Evolutionary conservation across 2,888 invertebrate genomes (phyloP), one percentile per base, ranked within the genome.

Genomic region (Cetonia aurata): DNA sequence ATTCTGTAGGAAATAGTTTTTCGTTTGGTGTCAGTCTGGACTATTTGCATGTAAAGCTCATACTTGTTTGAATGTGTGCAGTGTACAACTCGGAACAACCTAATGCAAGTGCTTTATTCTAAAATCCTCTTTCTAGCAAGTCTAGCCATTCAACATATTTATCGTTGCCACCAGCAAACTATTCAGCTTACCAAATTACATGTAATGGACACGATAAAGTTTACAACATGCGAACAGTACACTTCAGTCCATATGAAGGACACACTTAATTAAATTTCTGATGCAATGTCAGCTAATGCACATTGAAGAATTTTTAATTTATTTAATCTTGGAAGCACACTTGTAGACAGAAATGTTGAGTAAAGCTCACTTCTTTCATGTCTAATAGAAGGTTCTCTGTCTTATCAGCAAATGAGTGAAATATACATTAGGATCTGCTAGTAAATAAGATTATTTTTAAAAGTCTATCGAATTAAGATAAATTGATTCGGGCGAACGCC

Each of bases 101-200:
- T 31, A 25, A 6, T 31, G 8, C 31, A 55, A 25, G 13, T 33
- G 33, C 3, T 31, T 55, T 55, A 55, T 55, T 1, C 8, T 6
- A 31, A 37, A 13, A 33, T 55, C 6, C 33, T 25, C 25, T 3
- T 10, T 42, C 42, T 19, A 57, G 17, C 19, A 42, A 17, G 13
- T 6, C 33, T 56, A 41, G 33, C 41, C 57, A 57, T 57, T 42
- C 57, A n/a, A n/a, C 25, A 25, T 4, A 25, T 25, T 25, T 25
- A 57, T 57, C 57, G 42, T n/a, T 19, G 42, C 17, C 57, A 10
- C 1, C 10, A 25, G 42, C 44, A 42, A 42, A 57, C 42, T 19
- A 57, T 57, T 57, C 57, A 57, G 17, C n/a, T 42, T 57, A 57
- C 57, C 17, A 57, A 42, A 57, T 19, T 42, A 9, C 17, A 57